Evolutionary conservation across 2,113 vertebrate genomes (phyloP), one percentile per base, ranked within the genome.

Genomic region (Saccopteryx leptura): DNA sequence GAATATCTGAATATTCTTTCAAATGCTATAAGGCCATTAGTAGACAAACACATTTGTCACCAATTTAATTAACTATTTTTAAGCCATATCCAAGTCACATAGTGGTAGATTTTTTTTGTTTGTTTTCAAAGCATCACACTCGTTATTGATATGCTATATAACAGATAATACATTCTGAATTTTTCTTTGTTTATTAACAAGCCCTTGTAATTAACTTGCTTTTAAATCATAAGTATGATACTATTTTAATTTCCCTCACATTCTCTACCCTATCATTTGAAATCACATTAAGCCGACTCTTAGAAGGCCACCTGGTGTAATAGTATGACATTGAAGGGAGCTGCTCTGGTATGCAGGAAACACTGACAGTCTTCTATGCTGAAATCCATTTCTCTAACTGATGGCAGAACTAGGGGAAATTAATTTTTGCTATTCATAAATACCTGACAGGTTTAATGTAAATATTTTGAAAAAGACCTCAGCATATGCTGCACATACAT

Each of bases 221-320:
- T 99, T 99, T 99, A 99, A 99, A 99, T 99, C 98, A 98, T 98
- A 99, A 99, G 99, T 99, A 99, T 99, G 98, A 99, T 99, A 99
- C 98, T 99, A 98, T 99, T 99, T 99, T 99, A 99, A 99, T 99
- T 99, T 98, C 98, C 98, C 97, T 98, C 98, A 98, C 98, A 98
- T 98, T 98, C 97, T 96, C 98, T 99, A 99, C 98, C 98, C 99
- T 99, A 99, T 99, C 99, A 99, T 99, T 99, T 99, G 97, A 98
- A 99, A 98, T 98, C 98, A 98, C 98, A 99, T 99, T 99, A 99
- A 99, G 98, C 98, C 98, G 98, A 99, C 98, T 98, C 98, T 98
- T 98, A 98, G 98, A 98, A 98, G 98, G 98, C 98, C 99, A 99
- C 99, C 99, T 98, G 98, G 98, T 98, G 99, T 98, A 99, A 98